Evolutionary conservation across 2,888 invertebrate species (phyloP).

Genomic region (Lasiommata megera): DNA sequence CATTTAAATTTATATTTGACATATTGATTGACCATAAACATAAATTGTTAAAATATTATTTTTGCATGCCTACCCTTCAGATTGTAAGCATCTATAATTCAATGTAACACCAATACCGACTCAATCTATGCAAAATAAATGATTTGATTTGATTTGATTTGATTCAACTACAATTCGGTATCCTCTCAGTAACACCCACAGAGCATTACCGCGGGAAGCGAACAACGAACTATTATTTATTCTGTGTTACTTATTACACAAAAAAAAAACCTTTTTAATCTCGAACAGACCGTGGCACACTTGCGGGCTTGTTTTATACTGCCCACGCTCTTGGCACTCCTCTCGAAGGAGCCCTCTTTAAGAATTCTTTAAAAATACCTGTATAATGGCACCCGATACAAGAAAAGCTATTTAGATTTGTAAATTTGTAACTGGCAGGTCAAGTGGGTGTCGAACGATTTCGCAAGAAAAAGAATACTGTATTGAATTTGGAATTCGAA

Average conservation of each 20-base stretch:
- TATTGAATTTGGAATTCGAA: slow-evolving; percentile 16
- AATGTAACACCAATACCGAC: too few species aligned
- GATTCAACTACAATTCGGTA: too few species aligned
- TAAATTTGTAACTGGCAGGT: slow-evolving; percentile 9
- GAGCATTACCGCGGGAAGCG: slow-evolving; percentile 47
- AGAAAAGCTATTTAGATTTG: slow-evolving; percentile 33
- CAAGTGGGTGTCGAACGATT: not conserved
- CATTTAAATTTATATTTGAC: too few species aligned
- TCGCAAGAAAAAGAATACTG: slow-evolving; percentile 7
- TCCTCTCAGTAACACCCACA: slow-evolving; percentile 45
- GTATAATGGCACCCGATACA: slow-evolving; percentile 40
- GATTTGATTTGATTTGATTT: too few species aligned
- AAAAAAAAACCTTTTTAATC: slow-evolving; percentile 50
- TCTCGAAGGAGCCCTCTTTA: slow-evolving; percentile 44
- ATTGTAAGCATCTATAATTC: too few species aligned
- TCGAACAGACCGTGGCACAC: slow-evolving; percentile 59
- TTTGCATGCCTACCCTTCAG: too few species aligned
- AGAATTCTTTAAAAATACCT: slow-evolving; percentile 52
- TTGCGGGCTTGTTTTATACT: slow-evolving; percentile 48
- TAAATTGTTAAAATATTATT: too few species aligned
- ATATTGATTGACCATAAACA: too few species aligned
- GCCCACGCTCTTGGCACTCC: slow-evolving; percentile 69
- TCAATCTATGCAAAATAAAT: too few species aligned
- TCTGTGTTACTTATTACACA: not conserved
- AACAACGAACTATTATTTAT: slow-evolving; percentile 35